Conservation (phyloP, 2,797 vertebrate species). For the Caiman crocodilus region DNA sequence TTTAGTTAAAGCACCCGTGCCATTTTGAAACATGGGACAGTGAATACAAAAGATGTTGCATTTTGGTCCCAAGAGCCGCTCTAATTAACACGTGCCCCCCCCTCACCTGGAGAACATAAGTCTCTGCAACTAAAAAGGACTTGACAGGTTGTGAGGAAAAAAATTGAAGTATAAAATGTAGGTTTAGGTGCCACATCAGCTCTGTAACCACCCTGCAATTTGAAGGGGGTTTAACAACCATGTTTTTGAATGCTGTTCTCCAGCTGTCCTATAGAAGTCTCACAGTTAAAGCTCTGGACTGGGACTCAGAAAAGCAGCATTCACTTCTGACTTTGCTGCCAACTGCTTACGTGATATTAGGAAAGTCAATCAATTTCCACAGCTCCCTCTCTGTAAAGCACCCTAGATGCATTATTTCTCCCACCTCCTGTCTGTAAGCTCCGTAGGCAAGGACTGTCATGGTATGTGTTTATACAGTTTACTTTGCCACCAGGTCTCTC, state of each 20-base stretch:
- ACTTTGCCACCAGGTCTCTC: neutral
- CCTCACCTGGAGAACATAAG: no score
- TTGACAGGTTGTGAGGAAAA: no score
- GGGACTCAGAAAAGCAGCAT: neutral
- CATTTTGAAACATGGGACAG: no score
- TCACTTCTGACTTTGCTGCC: neutral
- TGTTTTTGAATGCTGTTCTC: neutral
- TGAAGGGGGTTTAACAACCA: neutral
- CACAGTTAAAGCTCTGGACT: fast-evolving
- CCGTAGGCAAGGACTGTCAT: neutral
- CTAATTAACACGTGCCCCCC: no score
- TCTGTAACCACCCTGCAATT: neutral
- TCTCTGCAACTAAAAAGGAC: no score
- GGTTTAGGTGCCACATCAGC: neutral
- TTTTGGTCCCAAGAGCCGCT: no score
- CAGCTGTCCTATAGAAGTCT: neutral
- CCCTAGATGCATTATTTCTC: neutral
- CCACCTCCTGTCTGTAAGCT: neutral
- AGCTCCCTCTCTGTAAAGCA: neutral
- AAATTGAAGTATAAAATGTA: neutral
- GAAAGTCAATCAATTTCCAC: neutral
- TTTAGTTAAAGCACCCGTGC: no score
- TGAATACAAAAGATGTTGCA: no score
- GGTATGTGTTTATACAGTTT: neutral
- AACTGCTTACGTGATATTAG: neutral